Conservation (phyloP, 2,113 vertebrate genomes). For the Gambusia holbrooki region DNA sequence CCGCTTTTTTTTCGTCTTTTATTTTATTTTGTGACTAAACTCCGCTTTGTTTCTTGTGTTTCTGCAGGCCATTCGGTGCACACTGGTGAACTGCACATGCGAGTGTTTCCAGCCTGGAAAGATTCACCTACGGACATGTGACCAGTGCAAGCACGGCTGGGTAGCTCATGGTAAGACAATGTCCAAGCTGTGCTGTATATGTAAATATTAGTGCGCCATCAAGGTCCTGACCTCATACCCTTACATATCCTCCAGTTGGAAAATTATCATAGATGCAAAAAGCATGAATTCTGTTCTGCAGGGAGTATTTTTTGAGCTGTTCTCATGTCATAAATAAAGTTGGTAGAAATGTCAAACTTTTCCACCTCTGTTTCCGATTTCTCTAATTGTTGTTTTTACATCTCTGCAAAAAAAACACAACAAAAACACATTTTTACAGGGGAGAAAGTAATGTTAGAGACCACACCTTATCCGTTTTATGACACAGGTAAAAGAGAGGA, state of each 20-base stretch:
- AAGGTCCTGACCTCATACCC: slow-evolving; percentile 14
- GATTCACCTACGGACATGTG: slow-evolving; percentile 98
- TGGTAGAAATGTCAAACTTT: background rate
- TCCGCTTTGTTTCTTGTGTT: slow-evolving; percentile 58
- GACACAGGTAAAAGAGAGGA: slow-evolving; percentile 34
- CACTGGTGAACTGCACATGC: slow-evolving; percentile 98
- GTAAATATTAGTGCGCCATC: background rate
- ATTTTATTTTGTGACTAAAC: slow-evolving; percentile 12
- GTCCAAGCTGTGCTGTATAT: background rate
- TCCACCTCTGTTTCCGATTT: slow-evolving; percentile 9
- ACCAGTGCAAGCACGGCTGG: slow-evolving; percentile 99
- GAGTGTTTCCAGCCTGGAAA: slow-evolving; percentile 99
- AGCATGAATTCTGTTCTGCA: slow-evolving; percentile 1
- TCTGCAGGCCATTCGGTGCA: slow-evolving; percentile 95
- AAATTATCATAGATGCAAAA: background rate
- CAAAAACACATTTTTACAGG: slow-evolving; percentile 19
- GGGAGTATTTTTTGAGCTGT: background rate
- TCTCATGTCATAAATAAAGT: background rate
- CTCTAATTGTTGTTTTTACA: slow-evolving; percentile 49
- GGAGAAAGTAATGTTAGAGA: slow-evolving; percentile 40
- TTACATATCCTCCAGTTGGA: background rate
- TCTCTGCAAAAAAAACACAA: background rate
- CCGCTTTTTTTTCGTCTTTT: slow-evolving; percentile 39
- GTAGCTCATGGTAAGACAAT: slow-evolving; percentile 92
- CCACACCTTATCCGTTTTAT: slow-evolving; percentile 66